These are phyloP conservation scores for Arenaria interpres DNA, from an alignment of 2,113 vertebrate species.

Conservation along the genomic window DNA sequence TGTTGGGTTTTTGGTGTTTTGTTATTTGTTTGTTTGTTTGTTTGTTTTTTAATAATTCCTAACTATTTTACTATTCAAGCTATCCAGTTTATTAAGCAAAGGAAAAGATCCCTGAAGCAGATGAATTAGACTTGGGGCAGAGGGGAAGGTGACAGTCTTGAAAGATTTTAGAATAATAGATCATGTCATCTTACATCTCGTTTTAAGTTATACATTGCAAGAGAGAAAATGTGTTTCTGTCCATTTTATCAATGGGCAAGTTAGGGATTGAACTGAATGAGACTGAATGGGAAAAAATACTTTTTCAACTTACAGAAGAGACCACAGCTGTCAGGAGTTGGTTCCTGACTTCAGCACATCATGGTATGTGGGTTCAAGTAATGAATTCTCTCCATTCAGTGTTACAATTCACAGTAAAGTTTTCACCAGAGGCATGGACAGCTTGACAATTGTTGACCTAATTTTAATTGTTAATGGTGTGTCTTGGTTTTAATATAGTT, in stretches of 20 bases:
- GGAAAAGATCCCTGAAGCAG: neutral
- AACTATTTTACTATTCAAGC: neutral
- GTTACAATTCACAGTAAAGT: neutral
- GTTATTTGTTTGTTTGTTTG: neutral
- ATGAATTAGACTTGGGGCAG: neutral
- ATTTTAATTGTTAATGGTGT: neutral
- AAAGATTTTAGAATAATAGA: neutral
- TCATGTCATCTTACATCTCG: neutral
- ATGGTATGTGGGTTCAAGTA: neutral
- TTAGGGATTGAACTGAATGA: neutral
- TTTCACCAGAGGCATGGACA: neutral
- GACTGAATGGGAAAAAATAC: neutral
- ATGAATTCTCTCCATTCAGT: neutral
- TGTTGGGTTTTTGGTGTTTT: neutral
- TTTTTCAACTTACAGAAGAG: neutral
- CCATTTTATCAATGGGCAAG: neutral
- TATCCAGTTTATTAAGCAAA: neutral
- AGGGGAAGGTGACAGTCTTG: neutral
- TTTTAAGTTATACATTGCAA: neutral
- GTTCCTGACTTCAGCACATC: neutral
- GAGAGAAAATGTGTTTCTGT: neutral
- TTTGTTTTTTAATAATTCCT: neutral
- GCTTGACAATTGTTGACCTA: neutral
- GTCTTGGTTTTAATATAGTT: neutral
- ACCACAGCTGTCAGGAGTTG: neutral